Percentiles rank a stretch among this genome's conserved stretches.
phyloP scores from a whole-genome alignment of 2,113 vertebrate genomes.

The Vombatus ursinus region DNA sequence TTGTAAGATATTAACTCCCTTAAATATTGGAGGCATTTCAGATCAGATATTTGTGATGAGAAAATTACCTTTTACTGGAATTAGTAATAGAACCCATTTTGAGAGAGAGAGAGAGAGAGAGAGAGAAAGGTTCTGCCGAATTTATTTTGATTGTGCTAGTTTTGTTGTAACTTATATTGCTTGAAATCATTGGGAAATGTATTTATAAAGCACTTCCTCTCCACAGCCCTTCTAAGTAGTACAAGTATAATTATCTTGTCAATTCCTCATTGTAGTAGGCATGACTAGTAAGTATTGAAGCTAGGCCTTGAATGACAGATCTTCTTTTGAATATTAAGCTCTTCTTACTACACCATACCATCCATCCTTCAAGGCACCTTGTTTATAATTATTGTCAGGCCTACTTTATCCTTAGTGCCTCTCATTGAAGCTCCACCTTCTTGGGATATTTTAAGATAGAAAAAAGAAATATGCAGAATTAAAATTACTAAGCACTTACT shows the following conservation, averaged over 20 bases:
- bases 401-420: constrained; percentile 1
- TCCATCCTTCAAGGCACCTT: not conserved
- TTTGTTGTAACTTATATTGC: not conserved
- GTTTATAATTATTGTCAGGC: constrained; percentile 16
- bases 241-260: not conserved
- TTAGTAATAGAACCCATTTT: not conserved
- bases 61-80: not conserved
- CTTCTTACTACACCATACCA: not conserved
- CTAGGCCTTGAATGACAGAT: not conserved
- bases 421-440: not conserved
- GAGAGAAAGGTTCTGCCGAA: not conserved
- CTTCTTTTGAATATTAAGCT: not conserved
- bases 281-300: not conserved
- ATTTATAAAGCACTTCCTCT: not conserved
- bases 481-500: constrained; percentile 47
- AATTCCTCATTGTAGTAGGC: not conserved
- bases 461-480: constrained; percentile 27
- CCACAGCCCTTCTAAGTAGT: not conserved
- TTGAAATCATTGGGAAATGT: not conserved
- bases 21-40: constrained; percentile 11
- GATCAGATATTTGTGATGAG: not conserved
- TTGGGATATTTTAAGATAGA: constrained; percentile 8
- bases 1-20: not conserved
- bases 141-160: not conserved
- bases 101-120: not conserved